phyloP scores from a whole-genome alignment of 2,113 vertebrate species.

The Micronycteris hirsuta region DNA sequence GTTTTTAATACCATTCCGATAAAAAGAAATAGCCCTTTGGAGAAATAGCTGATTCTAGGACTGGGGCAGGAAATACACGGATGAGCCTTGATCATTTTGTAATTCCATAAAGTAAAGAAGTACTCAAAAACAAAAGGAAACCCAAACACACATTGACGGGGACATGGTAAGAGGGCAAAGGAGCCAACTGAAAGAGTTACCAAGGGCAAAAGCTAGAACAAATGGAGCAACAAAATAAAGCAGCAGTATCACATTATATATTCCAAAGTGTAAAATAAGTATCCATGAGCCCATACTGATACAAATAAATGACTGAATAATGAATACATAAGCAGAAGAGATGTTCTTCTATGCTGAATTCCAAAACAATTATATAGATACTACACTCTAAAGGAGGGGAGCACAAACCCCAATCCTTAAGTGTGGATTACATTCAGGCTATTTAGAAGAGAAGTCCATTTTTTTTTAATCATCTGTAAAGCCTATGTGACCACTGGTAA shows the following conservation, averaged over 20 bases:
- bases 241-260: neutral
- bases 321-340: neutral
- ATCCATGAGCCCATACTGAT: neutral
- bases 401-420: neutral
- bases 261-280: neutral
- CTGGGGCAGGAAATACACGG: neutral
- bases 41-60: neutral
- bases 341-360: neutral
- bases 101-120: neutral
- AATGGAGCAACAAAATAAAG: neutral
- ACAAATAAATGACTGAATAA: neutral
- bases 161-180: neutral
- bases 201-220: neutral
- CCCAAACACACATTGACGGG: neutral
- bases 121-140: neutral
- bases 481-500: neutral
- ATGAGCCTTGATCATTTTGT: neutral
- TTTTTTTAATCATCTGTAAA: neutral
- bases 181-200: neutral
- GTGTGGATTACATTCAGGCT: constrained; percentile 19
- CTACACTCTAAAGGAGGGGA: neutral
- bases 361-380: neutral
- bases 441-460: constrained; percentile 18
- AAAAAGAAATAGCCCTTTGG: neutral
- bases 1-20: neutral